Evolutionary conservation across 2,888 invertebrate genomes (phyloP).

Genomic region (Chaitophorus viminalis): DNA sequence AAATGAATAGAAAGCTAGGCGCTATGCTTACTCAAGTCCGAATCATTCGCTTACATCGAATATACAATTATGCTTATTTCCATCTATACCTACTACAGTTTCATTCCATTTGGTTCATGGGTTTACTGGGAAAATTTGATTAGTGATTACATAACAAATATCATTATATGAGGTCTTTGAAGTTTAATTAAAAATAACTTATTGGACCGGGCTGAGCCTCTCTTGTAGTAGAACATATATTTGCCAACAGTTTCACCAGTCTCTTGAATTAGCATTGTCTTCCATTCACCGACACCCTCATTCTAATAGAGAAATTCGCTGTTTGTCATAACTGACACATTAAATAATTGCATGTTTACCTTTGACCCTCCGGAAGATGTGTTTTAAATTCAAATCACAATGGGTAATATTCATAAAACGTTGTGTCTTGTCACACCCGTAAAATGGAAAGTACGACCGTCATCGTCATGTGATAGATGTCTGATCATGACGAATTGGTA

Average conservation of each 20-base stretch:
- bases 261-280: slow-evolving; percentile 29
- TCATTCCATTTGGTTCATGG: not conserved
- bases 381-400: slow-evolving; percentile 56
- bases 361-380: slow-evolving; percentile 50
- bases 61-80: not conserved
- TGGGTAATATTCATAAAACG: slow-evolving; percentile 47
- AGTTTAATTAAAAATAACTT: slow-evolving; percentile 18
- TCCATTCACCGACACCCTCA: slow-evolving; percentile 41
- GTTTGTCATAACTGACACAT: slow-evolving; percentile 44
- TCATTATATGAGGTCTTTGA: not conserved
- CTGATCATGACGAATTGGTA: slow-evolving; percentile 27
- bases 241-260: slow-evolving; percentile 38
- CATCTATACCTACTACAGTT: not conserved
- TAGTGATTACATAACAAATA: not conserved
- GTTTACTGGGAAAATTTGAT: not conserved
- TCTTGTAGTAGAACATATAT: slow-evolving; percentile 1
- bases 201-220: not conserved
- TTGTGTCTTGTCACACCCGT: slow-evolving; percentile 56
- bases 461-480: slow-evolving; percentile 45
- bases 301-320: slow-evolving; percentile 49
- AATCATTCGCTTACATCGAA: not conserved
- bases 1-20: slow-evolving; percentile 36
- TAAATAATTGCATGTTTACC: slow-evolving; percentile 54
- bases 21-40: not conserved
- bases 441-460: slow-evolving; percentile 58